Conservation (phyloP, 2,797 vertebrate species). For the Arrhamphus sclerolepis region DNA sequence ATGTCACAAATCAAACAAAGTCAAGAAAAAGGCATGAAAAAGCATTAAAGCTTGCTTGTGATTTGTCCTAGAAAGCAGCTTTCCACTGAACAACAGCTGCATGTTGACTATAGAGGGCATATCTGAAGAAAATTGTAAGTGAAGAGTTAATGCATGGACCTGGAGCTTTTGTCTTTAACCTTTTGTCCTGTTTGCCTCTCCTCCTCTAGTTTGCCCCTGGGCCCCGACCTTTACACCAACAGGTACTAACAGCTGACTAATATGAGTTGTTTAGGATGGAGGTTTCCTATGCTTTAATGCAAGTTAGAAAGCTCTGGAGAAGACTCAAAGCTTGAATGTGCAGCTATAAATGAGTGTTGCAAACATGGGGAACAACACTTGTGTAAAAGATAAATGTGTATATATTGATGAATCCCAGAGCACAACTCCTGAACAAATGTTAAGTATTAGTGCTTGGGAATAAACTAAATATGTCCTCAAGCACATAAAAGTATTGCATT, state of each 20-base stretch:
- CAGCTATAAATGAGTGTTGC: background rate
- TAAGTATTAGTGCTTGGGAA: too few relatives aligned
- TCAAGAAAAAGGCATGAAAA: too few relatives aligned
- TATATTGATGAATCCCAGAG: too few relatives aligned
- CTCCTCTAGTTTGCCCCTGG: constrained; percentile 87
- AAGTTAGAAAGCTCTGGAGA: constrained; percentile 1
- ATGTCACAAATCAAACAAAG: too few relatives aligned
- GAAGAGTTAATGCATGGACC: constrained; percentile 33
- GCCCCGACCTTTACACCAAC: constrained; percentile 89
- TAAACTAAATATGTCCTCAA: too few relatives aligned
- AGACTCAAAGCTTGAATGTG: background rate
- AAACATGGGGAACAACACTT: background rate
- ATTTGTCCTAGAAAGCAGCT: too few relatives aligned
- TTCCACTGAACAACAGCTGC: too few relatives aligned
- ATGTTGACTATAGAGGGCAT: too few relatives aligned
- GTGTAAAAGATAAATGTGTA: too few relatives aligned
- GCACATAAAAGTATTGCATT: too few relatives aligned
- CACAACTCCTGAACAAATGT: too few relatives aligned
- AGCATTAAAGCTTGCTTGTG: too few relatives aligned
- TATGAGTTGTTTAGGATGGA: background rate
- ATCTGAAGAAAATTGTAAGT: background rate
- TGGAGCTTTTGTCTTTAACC: constrained; percentile 59
- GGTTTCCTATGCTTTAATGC: background rate
- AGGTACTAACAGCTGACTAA: constrained; percentile 83
- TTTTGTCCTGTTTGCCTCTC: constrained; percentile 76